Evolutionary conservation across 1,140 invertebrate species (phyloP).

Genomic region (Camponotus vicinus): DNA sequence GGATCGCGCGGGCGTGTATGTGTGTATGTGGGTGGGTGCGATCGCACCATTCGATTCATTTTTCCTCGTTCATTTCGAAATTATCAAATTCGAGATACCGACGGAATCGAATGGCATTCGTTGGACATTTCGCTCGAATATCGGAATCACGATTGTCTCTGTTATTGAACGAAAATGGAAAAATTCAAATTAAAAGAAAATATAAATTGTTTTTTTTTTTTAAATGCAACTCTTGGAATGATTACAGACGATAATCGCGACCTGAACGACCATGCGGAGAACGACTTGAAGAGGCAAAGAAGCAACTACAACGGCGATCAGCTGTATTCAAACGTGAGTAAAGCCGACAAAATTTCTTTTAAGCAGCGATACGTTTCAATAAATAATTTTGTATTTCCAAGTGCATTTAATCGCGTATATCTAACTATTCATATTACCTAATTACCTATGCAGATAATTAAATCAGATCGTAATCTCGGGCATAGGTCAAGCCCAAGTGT

Average conservation of each 20-base stretch:
- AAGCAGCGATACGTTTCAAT: background rate
- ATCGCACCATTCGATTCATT: slow-evolving; percentile 42
- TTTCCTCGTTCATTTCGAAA: slow-evolving; percentile 35
- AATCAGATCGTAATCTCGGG: background rate
- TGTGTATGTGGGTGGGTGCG: background rate
- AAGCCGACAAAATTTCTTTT: background rate
- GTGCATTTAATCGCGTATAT: background rate
- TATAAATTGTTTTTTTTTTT: background rate
- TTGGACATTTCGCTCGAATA: slow-evolving; percentile 1
- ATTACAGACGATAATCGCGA: slow-evolving; percentile 94
- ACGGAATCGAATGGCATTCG: slow-evolving; percentile 1
- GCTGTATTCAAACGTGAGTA: slow-evolving; percentile 94
- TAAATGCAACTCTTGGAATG: slow-evolving; percentile 46
- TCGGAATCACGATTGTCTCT: background rate
- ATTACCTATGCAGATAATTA: background rate
- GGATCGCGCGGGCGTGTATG: slow-evolving; percentile 17
- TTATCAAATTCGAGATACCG: slow-evolving; percentile 46
- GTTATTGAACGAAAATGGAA: background rate
- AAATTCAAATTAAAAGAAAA: background rate
- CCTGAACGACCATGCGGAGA: slow-evolving; percentile 93
- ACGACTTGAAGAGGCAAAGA: slow-evolving; percentile 94
- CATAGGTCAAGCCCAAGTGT: background rate
- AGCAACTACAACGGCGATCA: slow-evolving; percentile 96
- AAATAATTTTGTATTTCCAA: background rate
- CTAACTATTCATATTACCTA: background rate